Evolutionary conservation across 1,140 invertebrate species (phyloP).

Genomic region (Ostrea denselamellosa): DNA sequence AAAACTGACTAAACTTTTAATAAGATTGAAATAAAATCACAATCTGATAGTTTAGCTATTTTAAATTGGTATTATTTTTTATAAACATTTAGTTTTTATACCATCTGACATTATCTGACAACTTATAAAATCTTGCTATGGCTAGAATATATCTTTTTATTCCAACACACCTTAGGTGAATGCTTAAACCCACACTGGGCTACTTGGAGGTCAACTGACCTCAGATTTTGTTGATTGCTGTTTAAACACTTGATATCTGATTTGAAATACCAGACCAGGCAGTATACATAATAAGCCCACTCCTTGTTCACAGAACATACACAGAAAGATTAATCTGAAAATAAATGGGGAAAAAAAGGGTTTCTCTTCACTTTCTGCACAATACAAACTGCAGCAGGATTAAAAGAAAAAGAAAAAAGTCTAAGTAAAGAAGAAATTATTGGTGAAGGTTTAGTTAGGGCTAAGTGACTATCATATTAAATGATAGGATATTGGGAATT

Average conservation of each 20-base stretch:
- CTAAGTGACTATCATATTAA: not conserved
- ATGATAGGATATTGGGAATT: not conserved
- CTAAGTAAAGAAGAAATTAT: not conserved
- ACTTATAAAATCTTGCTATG: not conserved
- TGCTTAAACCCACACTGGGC: conserved; percentile 22
- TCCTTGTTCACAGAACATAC: conserved; percentile 5
- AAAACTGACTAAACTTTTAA: not conserved
- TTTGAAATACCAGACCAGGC: conserved; percentile 20
- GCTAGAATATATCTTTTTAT: not conserved
- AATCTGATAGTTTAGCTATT: not conserved
- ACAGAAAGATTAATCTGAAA: conserved; percentile 4
- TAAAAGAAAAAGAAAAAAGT: not conserved
- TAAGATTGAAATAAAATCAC: too few species aligned
- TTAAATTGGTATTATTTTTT: not conserved
- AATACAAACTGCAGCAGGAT: not conserved
- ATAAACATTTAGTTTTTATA: conserved; percentile 11
- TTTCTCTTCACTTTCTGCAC: not conserved
- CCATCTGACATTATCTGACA: conserved; percentile 3
- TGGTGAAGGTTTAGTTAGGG: not conserved
- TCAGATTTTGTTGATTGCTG: conserved; percentile 5
- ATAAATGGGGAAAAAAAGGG: conserved; percentile 1
- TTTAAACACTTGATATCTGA: conserved; percentile 16
- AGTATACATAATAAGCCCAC: not conserved
- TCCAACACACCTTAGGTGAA: not conserved
- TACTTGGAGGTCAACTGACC: conserved; percentile 34